These are phyloP conservation scores for Spodoptera frugiperda DNA, from an alignment of 1,140 invertebrate genomes.

Conservation along the genomic window DNA sequence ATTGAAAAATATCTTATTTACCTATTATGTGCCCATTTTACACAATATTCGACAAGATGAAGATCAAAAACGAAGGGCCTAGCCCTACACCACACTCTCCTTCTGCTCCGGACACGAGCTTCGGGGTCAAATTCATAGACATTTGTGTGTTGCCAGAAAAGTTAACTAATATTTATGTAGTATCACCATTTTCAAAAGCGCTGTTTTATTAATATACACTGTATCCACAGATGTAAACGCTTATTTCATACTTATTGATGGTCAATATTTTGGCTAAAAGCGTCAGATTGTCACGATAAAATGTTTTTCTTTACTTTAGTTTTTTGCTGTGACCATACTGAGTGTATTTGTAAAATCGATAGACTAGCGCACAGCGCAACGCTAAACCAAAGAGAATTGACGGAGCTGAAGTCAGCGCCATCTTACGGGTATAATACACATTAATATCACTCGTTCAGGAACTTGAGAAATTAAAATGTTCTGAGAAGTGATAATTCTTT, in stretches of 20 bases:
- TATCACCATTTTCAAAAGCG: not conserved
- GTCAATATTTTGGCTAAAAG: not conserved
- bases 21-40: slow-evolving; percentile 86
- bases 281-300: not conserved
- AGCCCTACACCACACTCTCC: slow-evolving; percentile 82
- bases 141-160: slow-evolving; percentile 74
- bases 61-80: slow-evolving; percentile 84
- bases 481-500: not conserved
- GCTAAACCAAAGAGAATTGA: slow-evolving; percentile 76
- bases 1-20: slow-evolving; percentile 75
- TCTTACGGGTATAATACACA: slow-evolving; percentile 54
- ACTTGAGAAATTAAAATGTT: slow-evolving; percentile 15
- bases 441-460: slow-evolving; percentile 28
- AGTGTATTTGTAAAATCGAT: slow-evolving; percentile 76
- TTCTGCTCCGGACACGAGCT: slow-evolving; percentile 84
- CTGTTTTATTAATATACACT: not conserved
- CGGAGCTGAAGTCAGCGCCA: slow-evolving; percentile 61
- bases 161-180: not conserved
- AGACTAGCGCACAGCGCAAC: slow-evolving; percentile 82
- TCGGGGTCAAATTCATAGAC: slow-evolving; percentile 86
- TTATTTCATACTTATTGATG: not conserved
- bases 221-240: not conserved
- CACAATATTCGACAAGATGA: slow-evolving; percentile 76
- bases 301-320: slow-evolving; percentile 47
- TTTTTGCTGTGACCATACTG: slow-evolving; percentile 75